Evolutionary conservation across 2,113 vertebrate species (phyloP).

Genomic region (Lasiurus borealis): DNA sequence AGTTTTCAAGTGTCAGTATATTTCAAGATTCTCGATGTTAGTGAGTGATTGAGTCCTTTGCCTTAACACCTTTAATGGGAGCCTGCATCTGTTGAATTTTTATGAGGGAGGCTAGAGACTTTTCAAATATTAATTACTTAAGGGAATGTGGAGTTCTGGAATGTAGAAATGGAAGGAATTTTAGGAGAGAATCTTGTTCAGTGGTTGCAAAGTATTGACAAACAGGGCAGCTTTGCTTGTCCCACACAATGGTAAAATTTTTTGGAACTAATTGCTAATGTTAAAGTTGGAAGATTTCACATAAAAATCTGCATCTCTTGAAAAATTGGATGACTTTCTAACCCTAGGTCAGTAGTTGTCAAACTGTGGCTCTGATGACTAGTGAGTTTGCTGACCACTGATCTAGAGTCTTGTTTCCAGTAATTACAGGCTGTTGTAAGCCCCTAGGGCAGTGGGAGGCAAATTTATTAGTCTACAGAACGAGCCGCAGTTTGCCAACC

Average conservation of each 20-base stretch:
- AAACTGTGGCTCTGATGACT: too few relatives aligned
- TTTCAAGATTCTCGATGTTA: constrained; percentile 54
- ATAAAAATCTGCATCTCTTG: not conserved
- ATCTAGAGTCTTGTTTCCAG: too few relatives aligned
- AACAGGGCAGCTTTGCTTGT: not conserved
- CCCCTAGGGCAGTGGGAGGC: too few relatives aligned
- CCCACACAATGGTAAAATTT: not conserved
- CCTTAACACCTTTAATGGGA: constrained; percentile 5
- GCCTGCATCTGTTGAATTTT: constrained; percentile 29
- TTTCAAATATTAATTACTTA: constrained; percentile 4
- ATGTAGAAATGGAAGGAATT: not conserved
- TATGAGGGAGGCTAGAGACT: not conserved
- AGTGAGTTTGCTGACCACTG: too few relatives aligned
- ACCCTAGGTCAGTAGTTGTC: not conserved
- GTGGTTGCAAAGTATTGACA: not conserved
- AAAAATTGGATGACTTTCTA: constrained; percentile 17
- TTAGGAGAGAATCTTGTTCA: not conserved
- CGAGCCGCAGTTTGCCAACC: too few relatives aligned
- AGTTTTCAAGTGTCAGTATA: constrained; percentile 58
- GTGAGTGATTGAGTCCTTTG: constrained; percentile 50
- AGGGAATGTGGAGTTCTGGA: constrained; percentile 20
- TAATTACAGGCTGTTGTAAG: too few relatives aligned
- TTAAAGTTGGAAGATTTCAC: constrained; percentile 40
- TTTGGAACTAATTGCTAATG: not conserved
- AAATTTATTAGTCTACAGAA: too few relatives aligned